These are phyloP conservation scores for Hyperoodon ampullatus DNA, from an alignment of 2,113 vertebrate genomes.

Conservation along the genomic window DNA sequence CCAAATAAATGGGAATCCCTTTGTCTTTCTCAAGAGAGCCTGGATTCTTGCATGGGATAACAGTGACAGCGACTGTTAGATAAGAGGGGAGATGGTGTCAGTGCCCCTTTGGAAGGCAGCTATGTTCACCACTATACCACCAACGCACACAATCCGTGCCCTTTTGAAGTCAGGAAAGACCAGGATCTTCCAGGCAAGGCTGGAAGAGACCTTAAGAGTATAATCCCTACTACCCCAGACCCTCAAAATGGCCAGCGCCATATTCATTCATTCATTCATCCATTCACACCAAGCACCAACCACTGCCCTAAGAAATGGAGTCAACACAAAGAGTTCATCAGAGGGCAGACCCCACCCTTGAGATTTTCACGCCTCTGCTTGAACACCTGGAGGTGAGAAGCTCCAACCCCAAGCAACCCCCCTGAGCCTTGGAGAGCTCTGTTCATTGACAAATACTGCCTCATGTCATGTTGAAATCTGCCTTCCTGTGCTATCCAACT, in stretches of 20 bases:
- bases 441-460: neutral
- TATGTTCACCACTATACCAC: too few relatives aligned
- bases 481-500: neutral
- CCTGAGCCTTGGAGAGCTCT: neutral
- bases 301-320: neutral
- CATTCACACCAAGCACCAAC: neutral
- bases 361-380: neutral
- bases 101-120: neutral
- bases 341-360: neutral
- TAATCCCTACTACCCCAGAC: neutral
- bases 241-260: neutral
- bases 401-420: fast-evolving
- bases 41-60: neutral
- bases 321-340: neutral
- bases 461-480: neutral
- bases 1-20: conserved; percentile 65
- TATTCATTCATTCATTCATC: too few relatives aligned
- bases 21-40: conserved; percentile 18
- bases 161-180: neutral
- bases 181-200: neutral
- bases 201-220: neutral
- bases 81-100: neutral
- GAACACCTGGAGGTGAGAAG: neutral
- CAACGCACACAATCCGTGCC: neutral
- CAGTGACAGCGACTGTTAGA: neutral